A percentile compares a stretch with the other conserved stretches of the same genome.
Evolutionary conservation across 2,113 vertebrate genomes (phyloP).

Genomic region (Opisthocomus hoazin): DNA sequence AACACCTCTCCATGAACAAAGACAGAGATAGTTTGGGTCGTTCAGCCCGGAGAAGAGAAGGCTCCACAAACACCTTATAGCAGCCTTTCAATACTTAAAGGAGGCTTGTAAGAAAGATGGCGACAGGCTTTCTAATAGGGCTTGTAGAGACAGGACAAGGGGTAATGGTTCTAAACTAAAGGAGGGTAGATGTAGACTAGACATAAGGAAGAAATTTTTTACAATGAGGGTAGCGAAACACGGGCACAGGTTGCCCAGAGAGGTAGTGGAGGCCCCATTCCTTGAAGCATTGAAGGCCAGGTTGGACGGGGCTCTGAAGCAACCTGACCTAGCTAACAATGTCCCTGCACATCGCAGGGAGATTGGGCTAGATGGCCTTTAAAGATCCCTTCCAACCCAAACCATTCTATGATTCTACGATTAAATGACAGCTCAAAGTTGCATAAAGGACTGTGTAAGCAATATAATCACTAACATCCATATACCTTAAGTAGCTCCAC

Average conservation of each 20-base stretch:
- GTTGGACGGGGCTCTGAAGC: fast-evolving
- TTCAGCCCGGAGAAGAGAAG: background rate
- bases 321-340: fast-evolving
- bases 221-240: fast-evolving
- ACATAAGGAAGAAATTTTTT: background rate
- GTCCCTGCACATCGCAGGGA: background rate
- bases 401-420: background rate
- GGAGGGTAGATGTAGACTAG: background rate
- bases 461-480: background rate
- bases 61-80: background rate
- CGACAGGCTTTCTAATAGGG: background rate
- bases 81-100: fast-evolving
- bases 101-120: background rate
- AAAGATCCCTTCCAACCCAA: background rate
- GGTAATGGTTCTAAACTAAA: background rate
- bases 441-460: background rate
- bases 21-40: background rate
- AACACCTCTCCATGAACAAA: background rate
- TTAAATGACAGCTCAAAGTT: background rate
- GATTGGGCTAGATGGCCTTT: background rate
- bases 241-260: background rate
- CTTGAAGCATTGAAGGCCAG: background rate
- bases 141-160: fast-evolving
- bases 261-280: background rate
- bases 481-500: conserved; percentile 86